Conservation (phyloP, 2,888 invertebrate genomes). For the Limnephilus lunatus region DNA sequence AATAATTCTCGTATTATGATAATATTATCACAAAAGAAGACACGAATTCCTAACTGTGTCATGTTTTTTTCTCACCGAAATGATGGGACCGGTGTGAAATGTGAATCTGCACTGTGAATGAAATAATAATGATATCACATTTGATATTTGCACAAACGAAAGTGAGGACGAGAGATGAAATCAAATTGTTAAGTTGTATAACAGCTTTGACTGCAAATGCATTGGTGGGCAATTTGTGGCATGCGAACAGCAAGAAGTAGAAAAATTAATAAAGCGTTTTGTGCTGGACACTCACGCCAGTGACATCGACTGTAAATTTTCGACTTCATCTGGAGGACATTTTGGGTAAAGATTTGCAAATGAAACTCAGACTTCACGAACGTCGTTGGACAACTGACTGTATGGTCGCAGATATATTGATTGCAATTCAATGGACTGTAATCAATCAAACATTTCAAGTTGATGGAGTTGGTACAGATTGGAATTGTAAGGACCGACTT, state of each 20-base stretch:
- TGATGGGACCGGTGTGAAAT: neutral
- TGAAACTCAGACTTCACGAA: too few relatives aligned
- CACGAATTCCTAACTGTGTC: neutral
- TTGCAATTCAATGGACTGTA: too few relatives aligned
- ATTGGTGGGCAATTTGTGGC: neutral
- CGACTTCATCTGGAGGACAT: too few relatives aligned
- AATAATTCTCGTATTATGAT: neutral
- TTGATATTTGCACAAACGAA: slow-evolving; percentile 2
- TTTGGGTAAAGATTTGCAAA: too few relatives aligned
- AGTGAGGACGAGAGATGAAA: neutral
- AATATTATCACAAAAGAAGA: neutral
- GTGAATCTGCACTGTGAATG: neutral
- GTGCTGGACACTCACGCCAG: too few relatives aligned
- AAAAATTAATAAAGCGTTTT: too few relatives aligned
- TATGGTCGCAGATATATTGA: too few relatives aligned
- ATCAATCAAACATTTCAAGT: too few relatives aligned
- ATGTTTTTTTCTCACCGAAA: neutral
- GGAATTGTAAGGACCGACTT: too few relatives aligned
- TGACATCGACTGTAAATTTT: too few relatives aligned
- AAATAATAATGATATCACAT: neutral
- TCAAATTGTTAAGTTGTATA: neutral
- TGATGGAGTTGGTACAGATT: too few relatives aligned
- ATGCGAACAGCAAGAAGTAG: neutral
- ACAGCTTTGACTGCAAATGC: neutral
- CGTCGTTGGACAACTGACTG: too few relatives aligned